These are phyloP conservation scores for Aegithalos caudatus DNA, from an alignment of 2,113 vertebrate species.

Conservation along the genomic window DNA sequence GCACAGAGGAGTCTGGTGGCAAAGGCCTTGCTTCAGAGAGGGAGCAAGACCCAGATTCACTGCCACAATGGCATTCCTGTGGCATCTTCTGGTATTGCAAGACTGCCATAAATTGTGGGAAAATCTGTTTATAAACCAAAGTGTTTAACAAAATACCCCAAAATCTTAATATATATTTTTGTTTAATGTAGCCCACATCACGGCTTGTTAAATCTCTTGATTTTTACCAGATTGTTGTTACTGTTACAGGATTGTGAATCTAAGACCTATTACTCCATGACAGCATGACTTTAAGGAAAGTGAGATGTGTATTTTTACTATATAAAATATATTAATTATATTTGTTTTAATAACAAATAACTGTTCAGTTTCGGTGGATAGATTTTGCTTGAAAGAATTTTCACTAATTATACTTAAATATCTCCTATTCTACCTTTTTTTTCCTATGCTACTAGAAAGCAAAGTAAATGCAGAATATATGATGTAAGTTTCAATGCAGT, in stretches of 20 bases:
- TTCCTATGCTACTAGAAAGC: neutral
- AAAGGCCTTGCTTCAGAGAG: neutral
- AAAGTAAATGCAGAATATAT: neutral
- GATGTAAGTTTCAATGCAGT: neutral
- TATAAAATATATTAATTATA: neutral
- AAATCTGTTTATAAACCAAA: neutral
- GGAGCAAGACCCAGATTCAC: neutral
- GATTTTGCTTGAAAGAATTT: neutral
- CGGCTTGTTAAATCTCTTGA: neutral
- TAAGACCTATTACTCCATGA: neutral
- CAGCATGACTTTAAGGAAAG: neutral
- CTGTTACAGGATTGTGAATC: neutral
- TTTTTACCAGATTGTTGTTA: neutral
- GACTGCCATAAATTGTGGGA: neutral
- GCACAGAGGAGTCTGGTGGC: neutral
- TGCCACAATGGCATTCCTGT: neutral
- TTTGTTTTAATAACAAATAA: neutral
- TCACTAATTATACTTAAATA: neutral
- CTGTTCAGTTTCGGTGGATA: neutral
- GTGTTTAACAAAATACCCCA: neutral
- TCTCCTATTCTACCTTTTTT: neutral
- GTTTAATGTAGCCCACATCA: rapidly evolving
- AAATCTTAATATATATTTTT: neutral
- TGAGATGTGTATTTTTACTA: neutral
- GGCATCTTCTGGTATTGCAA: neutral